Conservation (phyloP, 2,797 vertebrate genomes). For the Manis javanica region DNA sequence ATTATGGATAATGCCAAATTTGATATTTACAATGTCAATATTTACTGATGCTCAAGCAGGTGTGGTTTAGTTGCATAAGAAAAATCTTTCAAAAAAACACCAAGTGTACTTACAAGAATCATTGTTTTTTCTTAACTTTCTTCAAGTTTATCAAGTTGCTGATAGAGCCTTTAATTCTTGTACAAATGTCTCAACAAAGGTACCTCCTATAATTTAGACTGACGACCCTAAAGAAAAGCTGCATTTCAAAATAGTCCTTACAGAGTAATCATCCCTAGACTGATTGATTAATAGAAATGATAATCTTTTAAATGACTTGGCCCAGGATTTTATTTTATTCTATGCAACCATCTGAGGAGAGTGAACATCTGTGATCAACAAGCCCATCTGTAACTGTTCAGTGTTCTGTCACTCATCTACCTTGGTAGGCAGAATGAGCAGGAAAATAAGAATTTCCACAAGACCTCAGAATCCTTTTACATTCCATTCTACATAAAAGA, state of each 20-base stretch:
- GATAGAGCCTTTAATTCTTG: background rate
- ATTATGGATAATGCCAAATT: background rate
- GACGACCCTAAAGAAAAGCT: background rate
- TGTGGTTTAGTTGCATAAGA: background rate
- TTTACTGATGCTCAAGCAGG: background rate
- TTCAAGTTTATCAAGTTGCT: background rate
- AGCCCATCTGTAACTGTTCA: background rate
- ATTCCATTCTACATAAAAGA: background rate
- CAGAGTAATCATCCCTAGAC: background rate
- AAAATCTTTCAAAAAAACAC: background rate
- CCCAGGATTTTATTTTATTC: background rate
- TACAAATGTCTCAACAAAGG: background rate
- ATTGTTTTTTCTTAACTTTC: background rate
- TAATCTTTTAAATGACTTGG: background rate
- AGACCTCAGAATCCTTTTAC: background rate
- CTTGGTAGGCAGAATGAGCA: background rate
- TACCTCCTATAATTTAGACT: background rate
- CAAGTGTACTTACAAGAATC: background rate
- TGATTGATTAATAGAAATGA: background rate
- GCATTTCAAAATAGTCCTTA: constrained; percentile 23
- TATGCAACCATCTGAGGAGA: background rate
- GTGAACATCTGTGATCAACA: background rate
- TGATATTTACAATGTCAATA: background rate
- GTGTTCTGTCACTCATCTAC: background rate
- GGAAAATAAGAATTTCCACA: background rate